These are phyloP conservation scores for Atlantisia rogersi DNA, from an alignment of 2,113 vertebrate genomes.

Conservation along the genomic window DNA sequence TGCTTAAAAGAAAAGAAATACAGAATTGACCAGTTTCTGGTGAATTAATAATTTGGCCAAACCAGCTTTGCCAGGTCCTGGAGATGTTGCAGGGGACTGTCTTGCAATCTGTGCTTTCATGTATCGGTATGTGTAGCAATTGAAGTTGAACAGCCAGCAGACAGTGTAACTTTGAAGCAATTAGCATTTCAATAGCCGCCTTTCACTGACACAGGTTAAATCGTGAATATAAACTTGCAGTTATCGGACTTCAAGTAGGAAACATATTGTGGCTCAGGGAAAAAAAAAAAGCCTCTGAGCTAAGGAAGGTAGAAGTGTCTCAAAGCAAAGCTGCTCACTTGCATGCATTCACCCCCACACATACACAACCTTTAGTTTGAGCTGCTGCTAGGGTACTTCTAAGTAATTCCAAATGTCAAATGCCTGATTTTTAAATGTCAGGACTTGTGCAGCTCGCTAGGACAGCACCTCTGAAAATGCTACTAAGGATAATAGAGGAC, in stretches of 20 bases:
- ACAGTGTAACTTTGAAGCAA: not conserved
- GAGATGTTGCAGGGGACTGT: not conserved
- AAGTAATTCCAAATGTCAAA: conserved; percentile 44
- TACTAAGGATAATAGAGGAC: conserved; percentile 9
- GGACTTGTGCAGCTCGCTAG: not conserved
- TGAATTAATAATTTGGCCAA: not conserved
- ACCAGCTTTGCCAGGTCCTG: not conserved
- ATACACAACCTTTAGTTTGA: not conserved
- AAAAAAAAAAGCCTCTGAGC: not conserved
- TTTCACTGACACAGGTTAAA: not conserved
- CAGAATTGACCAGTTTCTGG: not conserved
- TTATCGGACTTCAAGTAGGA: not conserved
- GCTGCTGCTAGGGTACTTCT: conserved; percentile 2
- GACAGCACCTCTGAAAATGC: conserved; percentile 28
- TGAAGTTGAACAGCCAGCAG: not conserved
- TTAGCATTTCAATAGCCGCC: not conserved
- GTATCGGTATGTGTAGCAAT: not conserved
- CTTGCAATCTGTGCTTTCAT: not conserved
- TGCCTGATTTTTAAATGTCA: conserved; percentile 30
- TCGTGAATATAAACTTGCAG: not conserved
- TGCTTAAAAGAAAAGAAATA: not conserved
- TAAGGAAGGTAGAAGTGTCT: not conserved
- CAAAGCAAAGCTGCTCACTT: not conserved
- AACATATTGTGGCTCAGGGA: not conserved
- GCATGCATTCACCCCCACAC: not conserved